Percentiles rank a stretch among this genome's conserved stretches.
These are phyloP conservation scores for Syrrhaptes paradoxus DNA, from an alignment of 2,113 vertebrate species.

Conservation along the genomic window DNA sequence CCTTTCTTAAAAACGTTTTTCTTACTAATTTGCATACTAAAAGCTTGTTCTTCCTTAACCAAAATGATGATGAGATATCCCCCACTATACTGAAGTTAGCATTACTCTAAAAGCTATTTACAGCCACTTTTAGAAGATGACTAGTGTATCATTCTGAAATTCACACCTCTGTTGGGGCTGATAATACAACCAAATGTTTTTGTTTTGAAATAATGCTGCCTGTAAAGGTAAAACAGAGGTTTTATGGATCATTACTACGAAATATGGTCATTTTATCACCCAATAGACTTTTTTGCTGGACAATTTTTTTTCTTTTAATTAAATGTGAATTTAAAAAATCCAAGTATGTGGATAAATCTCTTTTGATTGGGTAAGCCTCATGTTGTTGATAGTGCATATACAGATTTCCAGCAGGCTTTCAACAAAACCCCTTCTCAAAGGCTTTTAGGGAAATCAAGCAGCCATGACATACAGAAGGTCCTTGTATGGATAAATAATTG, in stretches of 20 bases:
- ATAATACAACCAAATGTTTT: not conserved
- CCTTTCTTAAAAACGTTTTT: slow-evolving; percentile 78
- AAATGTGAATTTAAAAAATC: not conserved
- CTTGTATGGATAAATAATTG: not conserved
- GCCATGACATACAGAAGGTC: not conserved
- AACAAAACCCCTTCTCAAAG: not conserved
- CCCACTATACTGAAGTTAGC: slow-evolving; percentile 60
- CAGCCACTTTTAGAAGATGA: slow-evolving; percentile 36
- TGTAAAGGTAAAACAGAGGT: not conserved
- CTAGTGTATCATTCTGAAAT: slow-evolving; percentile 39
- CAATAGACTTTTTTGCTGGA: not conserved
- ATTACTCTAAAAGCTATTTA: slow-evolving; percentile 64
- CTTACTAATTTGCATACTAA: slow-evolving; percentile 80
- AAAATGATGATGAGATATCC: slow-evolving; percentile 78
- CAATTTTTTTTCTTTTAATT: not conserved
- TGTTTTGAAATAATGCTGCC: not conserved
- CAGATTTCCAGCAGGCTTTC: not conserved
- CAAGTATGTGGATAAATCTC: not conserved
- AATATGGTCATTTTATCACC: not conserved
- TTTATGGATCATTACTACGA: not conserved
- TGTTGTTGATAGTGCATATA: not conserved
- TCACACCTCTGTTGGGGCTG: slow-evolving; percentile 40
- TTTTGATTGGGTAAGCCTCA: not conserved
- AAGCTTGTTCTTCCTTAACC: slow-evolving; percentile 77
- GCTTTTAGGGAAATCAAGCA: slow-evolving; percentile 18